Conservation (phyloP, 2,888 invertebrate genomes). For the Heliconius ethilla region DNA sequence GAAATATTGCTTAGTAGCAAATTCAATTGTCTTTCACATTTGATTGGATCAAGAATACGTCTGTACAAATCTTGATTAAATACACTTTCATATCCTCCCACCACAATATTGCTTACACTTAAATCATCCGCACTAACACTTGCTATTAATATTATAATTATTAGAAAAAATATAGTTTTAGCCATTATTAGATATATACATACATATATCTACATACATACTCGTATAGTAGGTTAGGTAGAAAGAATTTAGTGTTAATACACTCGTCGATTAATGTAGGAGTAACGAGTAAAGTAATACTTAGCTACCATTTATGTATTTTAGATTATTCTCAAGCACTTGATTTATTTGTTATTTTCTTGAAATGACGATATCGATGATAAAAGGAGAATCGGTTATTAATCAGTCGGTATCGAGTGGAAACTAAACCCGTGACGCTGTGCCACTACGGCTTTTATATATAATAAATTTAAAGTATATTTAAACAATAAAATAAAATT, state of each 20-base stretch:
- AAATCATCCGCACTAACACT: not conserved
- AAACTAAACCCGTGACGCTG: too few species aligned
- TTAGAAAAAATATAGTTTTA: not conserved
- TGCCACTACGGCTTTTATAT: too few species aligned
- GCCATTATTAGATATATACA: not conserved
- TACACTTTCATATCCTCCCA: conserved; percentile 39
- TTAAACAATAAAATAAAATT: not conserved
- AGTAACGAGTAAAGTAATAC: not conserved
- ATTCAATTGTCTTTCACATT: conserved; percentile 53
- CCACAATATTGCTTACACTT: not conserved
- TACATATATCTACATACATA: not conserved
- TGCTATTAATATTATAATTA: not conserved
- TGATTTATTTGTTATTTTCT: not conserved
- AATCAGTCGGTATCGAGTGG: too few species aligned
- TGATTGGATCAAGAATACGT: conserved; percentile 53
- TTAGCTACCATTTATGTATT: not conserved
- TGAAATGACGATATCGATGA: not conserved
- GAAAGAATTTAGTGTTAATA: not conserved
- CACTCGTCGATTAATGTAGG: not conserved
- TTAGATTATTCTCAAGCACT: not conserved
- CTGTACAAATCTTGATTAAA: conserved; percentile 58
- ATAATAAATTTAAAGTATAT: too few species aligned
- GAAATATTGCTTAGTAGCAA: conserved; percentile 45
- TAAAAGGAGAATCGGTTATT: not conserved
- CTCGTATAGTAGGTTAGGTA: not conserved